Evolutionary conservation across 2,888 invertebrate species (phyloP).

Genomic region (Cistogaster globosa): DNA sequence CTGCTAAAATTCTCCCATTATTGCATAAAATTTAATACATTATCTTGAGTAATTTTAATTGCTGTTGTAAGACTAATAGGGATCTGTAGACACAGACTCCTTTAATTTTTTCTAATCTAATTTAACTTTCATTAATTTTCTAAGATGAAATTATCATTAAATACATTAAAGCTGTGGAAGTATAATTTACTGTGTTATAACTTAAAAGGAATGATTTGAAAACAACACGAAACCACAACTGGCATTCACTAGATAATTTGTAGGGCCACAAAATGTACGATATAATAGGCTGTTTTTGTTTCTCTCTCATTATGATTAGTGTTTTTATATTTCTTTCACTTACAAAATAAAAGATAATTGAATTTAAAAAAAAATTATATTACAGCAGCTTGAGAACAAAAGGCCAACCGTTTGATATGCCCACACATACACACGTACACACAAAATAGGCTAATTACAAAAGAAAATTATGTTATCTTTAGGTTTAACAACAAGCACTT

Average conservation of each 20-base stretch:
- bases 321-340: neutral
- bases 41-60: slow-evolving; percentile 21
- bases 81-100: too few relatives aligned
- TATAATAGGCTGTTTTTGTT: slow-evolving; percentile 1
- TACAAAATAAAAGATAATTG: slow-evolving; percentile 40
- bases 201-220: neutral
- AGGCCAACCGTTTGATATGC: slow-evolving; percentile 33
- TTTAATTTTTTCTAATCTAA: slow-evolving; percentile 56
- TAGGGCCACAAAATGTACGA: neutral
- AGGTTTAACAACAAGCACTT: slow-evolving; percentile 34
- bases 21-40: neutral
- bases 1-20: too few relatives aligned
- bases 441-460: slow-evolving; percentile 7
- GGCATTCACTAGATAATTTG: neutral
- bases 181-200: neutral
- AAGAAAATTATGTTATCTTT: slow-evolving; percentile 56
- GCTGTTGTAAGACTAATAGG: neutral
- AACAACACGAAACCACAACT: slow-evolving; percentile 20
- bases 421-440: neutral
- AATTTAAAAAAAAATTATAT: slow-evolving; percentile 53
- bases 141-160: slow-evolving; percentile 54
- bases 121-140: slow-evolving; percentile 80
- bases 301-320: slow-evolving; percentile 18
- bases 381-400: slow-evolving; percentile 19
- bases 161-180: slow-evolving; percentile 30